phyloP scores from a whole-genome alignment of 2,888 invertebrate genomes.

The Erannis defoliaria region DNA sequence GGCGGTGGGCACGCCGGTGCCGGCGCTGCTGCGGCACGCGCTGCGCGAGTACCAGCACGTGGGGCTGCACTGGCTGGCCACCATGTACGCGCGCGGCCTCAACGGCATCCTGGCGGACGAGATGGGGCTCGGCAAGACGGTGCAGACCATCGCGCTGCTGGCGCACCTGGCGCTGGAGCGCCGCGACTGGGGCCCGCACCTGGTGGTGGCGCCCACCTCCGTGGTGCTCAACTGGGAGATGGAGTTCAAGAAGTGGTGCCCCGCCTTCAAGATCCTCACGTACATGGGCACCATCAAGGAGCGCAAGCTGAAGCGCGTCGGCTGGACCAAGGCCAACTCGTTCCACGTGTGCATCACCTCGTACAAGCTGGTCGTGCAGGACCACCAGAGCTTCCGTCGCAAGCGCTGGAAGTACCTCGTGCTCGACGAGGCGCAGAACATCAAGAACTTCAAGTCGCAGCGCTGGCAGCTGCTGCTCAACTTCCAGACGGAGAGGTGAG shows the following conservation, averaged over 20 bases:
- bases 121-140: constrained; percentile 99
- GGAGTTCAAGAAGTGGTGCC: constrained; percentile 99
- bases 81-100: constrained; percentile 97
- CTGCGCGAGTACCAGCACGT: constrained; percentile 99
- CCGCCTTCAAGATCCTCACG: constrained; percentile 99
- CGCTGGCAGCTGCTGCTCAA: constrained; percentile 98
- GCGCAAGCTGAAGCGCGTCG: constrained; percentile 94
- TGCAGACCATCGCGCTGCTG: constrained; percentile 97
- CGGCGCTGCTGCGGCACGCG: constrained; percentile 95
- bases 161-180: constrained; percentile 97
- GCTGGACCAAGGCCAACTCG: constrained; percentile 99
- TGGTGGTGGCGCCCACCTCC: constrained; percentile 99
- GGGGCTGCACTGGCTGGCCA: constrained; percentile 98
- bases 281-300: constrained; percentile 99
- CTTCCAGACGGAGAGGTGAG: constrained; percentile 95
- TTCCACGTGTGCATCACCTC: constrained; percentile 99
- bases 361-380: constrained; percentile 99
- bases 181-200: constrained; percentile 98
- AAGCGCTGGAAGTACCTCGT: constrained; percentile 99
- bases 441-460: constrained; percentile 99
- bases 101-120: constrained; percentile 99
- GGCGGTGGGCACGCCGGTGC: constrained; percentile 96
- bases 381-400: constrained; percentile 98
- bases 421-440: constrained; percentile 99
- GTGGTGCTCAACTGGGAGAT: constrained; percentile 99